Base-by-base conservation (phyloP, 2,888 invertebrate genomes). In the Spodoptera picta region DNA sequence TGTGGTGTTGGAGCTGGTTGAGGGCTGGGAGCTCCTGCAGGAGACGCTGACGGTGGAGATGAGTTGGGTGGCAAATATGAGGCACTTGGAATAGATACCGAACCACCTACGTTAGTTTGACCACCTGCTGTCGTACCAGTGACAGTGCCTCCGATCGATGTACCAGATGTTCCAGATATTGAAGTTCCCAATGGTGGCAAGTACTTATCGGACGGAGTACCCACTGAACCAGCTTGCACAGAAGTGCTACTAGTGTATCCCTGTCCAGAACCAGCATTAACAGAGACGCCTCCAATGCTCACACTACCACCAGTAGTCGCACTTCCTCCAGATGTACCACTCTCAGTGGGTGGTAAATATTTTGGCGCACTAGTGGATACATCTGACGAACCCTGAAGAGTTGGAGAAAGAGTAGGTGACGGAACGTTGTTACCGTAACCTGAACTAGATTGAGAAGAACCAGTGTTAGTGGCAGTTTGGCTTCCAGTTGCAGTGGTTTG, bases 331-430 rank as follows among this genome's bases (percentile, higher is more conserved):
- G 36, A 36, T 62, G 55, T 31, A 44, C 75, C 75, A 19, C 65
- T 69, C 43, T 59, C 62, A 23, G 58, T 53, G 4, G 93, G 93
- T 7, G 92, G 93, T 62, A 93, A 85, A 80, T 93, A 93, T 75
- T 83, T 83, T 12, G 92, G 92, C 47, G 91, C 92, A 63, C 83
- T 92, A 23, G 92, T 92, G 12, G 92, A 92, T 12, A 84, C 82
- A 43, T 69, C 75, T 11, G 57, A 60, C 54, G 65, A 65, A 44
- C 54, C 63, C 68, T 77, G 60, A 52, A 67, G 54, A 58, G 65
- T 44, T n/a, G 74, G 74, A 59, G 70, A 62, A 7, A 67, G 46
- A 60, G 71, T 69, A 19, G 75, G 69, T 41, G 69, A 73, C 23
- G 82, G 80, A n/a, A 65, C 73, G 23, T 73, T 74, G 24, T 80